Evolutionary conservation across 2,113 vertebrate species (phyloP).

Genomic region (Rattus norvegicus): GRCr8 NC_086023.1:82020001-82020500

Average conservation of each 20-base stretch:
- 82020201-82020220: neutral
- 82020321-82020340: neutral
- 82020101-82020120: neutral
- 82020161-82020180: neutral
- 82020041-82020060: too few species aligned
- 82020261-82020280: neutral
- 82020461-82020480: neutral
- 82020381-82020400: neutral
- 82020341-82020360: neutral
- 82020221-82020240: neutral
- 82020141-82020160: neutral
- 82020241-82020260: neutral
- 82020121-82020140: too few species aligned
- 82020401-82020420: neutral
- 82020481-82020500: neutral
- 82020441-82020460: neutral
- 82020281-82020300: slow-evolving; percentile 8
- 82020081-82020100: neutral
- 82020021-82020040: too few species aligned
- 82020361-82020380: neutral
- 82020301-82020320: neutral
- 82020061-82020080: too few species aligned
- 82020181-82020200: neutral
- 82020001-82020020: too few species aligned
- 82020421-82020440: neutral